These are phyloP conservation scores for Dioctria linearis DNA, from an alignment of 2,888 invertebrate genomes.

Conservation along the genomic window DNA sequence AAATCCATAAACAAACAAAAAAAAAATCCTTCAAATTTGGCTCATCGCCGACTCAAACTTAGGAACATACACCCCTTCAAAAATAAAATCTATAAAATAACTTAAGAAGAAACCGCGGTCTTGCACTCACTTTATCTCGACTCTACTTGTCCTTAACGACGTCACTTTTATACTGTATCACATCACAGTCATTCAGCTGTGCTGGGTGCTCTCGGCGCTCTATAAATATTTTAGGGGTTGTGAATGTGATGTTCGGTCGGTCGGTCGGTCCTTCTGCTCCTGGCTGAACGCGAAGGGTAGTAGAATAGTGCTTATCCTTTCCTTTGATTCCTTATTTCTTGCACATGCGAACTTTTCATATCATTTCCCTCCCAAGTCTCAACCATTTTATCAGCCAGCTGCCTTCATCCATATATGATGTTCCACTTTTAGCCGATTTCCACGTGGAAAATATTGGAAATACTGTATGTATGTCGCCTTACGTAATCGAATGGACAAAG, in stretches of 20 bases:
- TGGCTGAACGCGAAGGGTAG: conserved; percentile 17
- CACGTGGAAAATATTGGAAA: conserved; percentile 37
- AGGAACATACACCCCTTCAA: conserved; percentile 43
- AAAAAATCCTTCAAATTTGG: background rate
- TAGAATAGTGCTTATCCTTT: conserved; percentile 46
- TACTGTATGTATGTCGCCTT: background rate
- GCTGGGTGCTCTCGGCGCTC: conserved; percentile 24
- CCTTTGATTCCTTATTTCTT: conserved; percentile 25
- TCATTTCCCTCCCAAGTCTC: conserved; percentile 16
- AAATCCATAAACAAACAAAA: background rate
- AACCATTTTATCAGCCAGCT: conserved; percentile 29
- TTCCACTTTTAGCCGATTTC: conserved; percentile 22
- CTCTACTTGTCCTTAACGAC: conserved; percentile 38
- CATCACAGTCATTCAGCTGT: conserved; percentile 11
- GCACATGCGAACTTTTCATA: conserved; percentile 35
- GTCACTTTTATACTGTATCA: conserved; percentile 50
- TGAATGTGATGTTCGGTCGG: conserved; percentile 19
- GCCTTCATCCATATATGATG: background rate
- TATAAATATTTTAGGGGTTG: conserved; percentile 37
- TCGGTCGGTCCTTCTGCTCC: background rate
- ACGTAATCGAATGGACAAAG: background rate
- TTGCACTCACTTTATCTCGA: conserved; percentile 6
- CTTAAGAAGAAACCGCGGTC: conserved; percentile 28
- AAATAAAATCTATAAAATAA: conserved; percentile 35
- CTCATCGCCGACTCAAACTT: conserved; percentile 24